A percentile compares a stretch with the other conserved stretches of the same genome.
Conservation (phyloP, 2,113 vertebrate genomes). For the Piprites chloris region DNA sequence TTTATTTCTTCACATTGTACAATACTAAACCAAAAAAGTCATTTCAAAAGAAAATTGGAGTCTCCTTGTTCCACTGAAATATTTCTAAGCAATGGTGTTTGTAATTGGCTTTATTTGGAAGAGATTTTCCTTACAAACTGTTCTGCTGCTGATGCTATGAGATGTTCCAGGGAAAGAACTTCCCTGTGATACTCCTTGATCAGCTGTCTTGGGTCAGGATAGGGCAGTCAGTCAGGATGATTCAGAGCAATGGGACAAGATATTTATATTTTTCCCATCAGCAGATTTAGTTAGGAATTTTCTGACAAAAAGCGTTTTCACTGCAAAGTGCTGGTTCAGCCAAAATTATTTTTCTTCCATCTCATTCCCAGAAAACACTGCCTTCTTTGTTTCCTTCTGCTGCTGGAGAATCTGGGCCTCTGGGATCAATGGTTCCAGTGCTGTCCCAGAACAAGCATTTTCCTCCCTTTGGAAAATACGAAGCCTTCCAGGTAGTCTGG, state of each 20-base stretch:
- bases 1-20: neutral
- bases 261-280: neutral
- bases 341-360: conserved; percentile 59
- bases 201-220: neutral
- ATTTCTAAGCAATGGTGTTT: neutral
- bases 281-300: neutral
- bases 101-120: neutral
- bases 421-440: conserved; percentile 38
- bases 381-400: conserved; percentile 43
- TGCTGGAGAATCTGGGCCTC: conserved; percentile 47
- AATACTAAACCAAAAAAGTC: neutral
- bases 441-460: conserved; percentile 11
- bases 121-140: neutral
- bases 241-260: neutral
- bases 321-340: conserved; percentile 27
- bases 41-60: neutral
- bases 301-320: conserved; percentile 48
- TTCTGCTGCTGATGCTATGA: neutral
- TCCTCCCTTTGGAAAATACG: conserved; percentile 22
- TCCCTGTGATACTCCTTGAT: neutral
- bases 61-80: neutral
- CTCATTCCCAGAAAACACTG: conserved; percentile 44
- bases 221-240: neutral
- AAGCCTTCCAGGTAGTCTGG: conserved; percentile 31
- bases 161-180: neutral